A percentile compares a stretch with the other conserved stretches of the same genome.
Evolutionary conservation across 1,140 invertebrate genomes (phyloP).

Genomic region (Schlechtendalia chinensis): DNA sequence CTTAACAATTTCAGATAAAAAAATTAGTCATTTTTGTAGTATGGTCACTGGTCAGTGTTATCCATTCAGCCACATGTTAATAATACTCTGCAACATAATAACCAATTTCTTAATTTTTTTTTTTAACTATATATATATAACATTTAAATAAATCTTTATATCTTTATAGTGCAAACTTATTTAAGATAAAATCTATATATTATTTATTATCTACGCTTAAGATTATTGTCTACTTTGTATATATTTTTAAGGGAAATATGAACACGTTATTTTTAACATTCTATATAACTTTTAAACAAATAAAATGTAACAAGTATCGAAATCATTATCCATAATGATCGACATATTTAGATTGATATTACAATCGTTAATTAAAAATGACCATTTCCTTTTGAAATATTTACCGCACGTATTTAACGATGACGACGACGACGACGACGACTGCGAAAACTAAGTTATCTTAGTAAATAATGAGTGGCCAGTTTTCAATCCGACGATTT

Average conservation of each 20-base stretch:
- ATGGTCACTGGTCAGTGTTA: conserved; percentile 16
- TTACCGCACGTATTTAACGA: conserved; percentile 32
- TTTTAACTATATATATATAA: neutral
- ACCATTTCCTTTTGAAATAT: neutral
- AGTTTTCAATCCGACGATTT: conserved; percentile 16
- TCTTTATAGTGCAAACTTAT: neutral
- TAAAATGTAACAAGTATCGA: neutral
- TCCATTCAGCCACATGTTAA: conserved; percentile 43
- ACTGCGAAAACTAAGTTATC: neutral
- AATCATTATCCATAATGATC: neutral
- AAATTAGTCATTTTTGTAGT: conserved; percentile 12
- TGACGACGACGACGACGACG: neutral
- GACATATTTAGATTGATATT: neutral
- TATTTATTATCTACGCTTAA: neutral
- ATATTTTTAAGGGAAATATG: neutral
- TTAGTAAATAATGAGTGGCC: neutral
- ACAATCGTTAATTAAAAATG: conserved; percentile 2
- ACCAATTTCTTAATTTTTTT: conserved; percentile 1
- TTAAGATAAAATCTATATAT: no score
- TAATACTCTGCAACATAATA: conserved; percentile 45
- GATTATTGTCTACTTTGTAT: neutral
- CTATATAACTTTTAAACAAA: neutral
- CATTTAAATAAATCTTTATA: neutral
- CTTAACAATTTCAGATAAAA: conserved; percentile 1
- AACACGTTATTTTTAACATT: neutral